Percentiles rank a stretch among this genome's conserved stretches.
phyloP scores from a whole-genome alignment of 2,113 vertebrate species.

The Campylorhamphus procurvoides region DNA sequence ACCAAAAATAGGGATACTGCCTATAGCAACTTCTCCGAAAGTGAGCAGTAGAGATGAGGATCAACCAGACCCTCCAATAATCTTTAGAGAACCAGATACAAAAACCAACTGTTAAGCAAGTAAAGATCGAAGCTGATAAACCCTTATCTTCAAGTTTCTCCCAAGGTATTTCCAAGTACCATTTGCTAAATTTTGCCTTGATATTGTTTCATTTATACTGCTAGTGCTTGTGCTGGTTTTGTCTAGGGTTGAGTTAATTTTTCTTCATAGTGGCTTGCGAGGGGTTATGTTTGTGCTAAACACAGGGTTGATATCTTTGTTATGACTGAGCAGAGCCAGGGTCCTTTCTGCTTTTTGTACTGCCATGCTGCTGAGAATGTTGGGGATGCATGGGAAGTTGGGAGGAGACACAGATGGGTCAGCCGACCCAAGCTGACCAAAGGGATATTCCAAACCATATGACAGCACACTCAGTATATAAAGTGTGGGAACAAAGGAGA shows the following conservation, averaged over 20 bases:
- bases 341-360: neutral
- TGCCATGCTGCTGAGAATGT: rapidly evolving
- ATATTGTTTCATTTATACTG: neutral
- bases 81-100: neutral
- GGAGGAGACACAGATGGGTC: neutral
- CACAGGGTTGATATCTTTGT: neutral
- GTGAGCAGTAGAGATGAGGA: neutral
- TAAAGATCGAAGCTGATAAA: neutral
- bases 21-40: neutral
- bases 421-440: neutral
- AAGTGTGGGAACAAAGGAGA: neutral
- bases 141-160: neutral
- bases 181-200: neutral
- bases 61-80: neutral
- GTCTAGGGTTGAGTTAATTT: neutral
- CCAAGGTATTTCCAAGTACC: neutral
- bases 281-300: neutral
- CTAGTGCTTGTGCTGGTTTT: neutral
- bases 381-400: neutral
- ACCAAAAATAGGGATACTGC: neutral
- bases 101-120: neutral
- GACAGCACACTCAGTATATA: neutral
- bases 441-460: neutral
- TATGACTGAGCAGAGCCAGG: neutral
- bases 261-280: neutral